Evolutionary conservation across 2,797 vertebrate genomes (phyloP).

Genomic region (Linurgus olivaceus): DNA sequence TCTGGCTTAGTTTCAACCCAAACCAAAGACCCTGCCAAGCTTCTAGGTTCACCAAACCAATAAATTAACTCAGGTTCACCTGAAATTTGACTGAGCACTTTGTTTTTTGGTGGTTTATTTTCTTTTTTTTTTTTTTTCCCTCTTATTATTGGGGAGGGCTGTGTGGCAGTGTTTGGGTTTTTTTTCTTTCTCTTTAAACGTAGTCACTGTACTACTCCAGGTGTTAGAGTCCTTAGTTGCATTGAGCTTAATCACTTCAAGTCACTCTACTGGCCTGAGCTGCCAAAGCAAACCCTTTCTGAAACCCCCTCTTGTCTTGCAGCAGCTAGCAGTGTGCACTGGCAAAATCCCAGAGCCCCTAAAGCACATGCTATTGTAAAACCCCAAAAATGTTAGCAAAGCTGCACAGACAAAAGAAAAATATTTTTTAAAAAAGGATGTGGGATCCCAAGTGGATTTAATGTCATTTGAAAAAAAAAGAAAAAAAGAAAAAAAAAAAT

Average conservation of each 20-base stretch:
- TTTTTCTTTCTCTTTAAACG: neutral
- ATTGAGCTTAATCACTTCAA: neutral
- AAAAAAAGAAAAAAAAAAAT: conserved; percentile 10
- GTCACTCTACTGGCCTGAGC: neutral
- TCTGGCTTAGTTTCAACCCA: neutral
- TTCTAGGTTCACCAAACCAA: neutral
- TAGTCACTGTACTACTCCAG: neutral
- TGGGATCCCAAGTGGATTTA: neutral
- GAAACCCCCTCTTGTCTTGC: neutral
- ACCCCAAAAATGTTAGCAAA: neutral
- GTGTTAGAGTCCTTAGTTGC: neutral
- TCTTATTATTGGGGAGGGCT: fast-evolving
- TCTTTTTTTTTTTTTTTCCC: neutral
- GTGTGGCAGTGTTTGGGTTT: neutral
- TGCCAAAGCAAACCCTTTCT: conserved; percentile 28
- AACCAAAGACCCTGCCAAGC: neutral
- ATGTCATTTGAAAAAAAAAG: neutral
- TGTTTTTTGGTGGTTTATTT: neutral
- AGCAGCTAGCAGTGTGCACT: neutral
- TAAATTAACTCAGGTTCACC: neutral
- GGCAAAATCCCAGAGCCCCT: neutral
- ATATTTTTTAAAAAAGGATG: neutral
- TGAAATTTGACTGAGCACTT: neutral
- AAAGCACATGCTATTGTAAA: neutral
- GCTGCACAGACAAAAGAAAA: neutral